These are phyloP conservation scores for Noctua janthe DNA, from an alignment of 2,888 invertebrate species.

Conservation along the genomic window DNA sequence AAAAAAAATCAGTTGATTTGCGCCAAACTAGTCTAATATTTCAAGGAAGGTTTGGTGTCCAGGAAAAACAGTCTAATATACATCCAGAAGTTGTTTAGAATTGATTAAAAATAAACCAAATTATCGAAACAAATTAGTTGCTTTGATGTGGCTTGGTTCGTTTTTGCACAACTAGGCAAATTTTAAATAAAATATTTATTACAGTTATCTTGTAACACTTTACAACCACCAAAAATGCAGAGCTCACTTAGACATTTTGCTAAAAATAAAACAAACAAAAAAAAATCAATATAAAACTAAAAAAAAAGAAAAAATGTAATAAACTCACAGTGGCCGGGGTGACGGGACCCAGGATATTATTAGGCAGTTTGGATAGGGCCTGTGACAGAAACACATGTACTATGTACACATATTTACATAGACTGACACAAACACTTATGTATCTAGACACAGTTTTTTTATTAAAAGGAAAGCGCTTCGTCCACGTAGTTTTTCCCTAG, in stretches of 20 bases:
- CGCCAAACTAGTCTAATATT: neutral
- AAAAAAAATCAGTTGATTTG: neutral
- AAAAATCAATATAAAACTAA: conserved; percentile 53
- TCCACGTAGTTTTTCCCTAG: neutral
- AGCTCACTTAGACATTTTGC: conserved; percentile 25
- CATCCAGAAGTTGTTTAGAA: neutral
- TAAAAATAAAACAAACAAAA: conserved; percentile 38
- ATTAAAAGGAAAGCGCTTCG: conserved; percentile 2
- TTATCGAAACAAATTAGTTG: neutral
- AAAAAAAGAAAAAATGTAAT: conserved; percentile 69
- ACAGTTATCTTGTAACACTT: conserved; percentile 13
- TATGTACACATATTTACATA: conserved; percentile 61
- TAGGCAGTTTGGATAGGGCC: conserved; percentile 89
- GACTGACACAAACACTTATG: conserved; percentile 57
- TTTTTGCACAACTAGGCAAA: neutral
- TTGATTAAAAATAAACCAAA: neutral
- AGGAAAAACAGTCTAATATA: neutral
- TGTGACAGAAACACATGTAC: conserved; percentile 72
- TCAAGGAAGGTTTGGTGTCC: neutral
- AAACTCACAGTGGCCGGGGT: conserved; percentile 87
- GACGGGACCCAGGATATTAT: conserved; percentile 86
- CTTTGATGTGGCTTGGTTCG: neutral
- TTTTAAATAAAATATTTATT: neutral
- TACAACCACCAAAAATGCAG: conserved; percentile 18
- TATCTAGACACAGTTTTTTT: conserved; percentile 38